Evolutionary conservation across 2,113 vertebrate genomes (phyloP).

Genomic region (Zeus faber): DNA sequence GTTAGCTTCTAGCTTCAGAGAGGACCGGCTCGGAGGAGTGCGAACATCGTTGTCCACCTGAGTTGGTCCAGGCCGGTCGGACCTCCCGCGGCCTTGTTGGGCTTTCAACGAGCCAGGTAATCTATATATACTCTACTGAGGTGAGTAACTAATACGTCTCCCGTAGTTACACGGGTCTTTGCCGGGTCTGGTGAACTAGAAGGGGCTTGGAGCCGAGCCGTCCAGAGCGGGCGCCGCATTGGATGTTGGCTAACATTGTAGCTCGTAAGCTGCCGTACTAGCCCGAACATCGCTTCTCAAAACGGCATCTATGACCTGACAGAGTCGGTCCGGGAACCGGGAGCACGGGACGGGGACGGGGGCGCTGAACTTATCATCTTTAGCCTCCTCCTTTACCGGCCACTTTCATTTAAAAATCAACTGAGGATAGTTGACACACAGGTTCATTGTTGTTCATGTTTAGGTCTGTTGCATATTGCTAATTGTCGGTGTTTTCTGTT

Average conservation of each 20-base stretch:
- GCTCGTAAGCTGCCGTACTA: too few species aligned
- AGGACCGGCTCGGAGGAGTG: slow-evolving; percentile 43
- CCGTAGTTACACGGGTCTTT: not conserved
- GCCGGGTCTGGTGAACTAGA: slow-evolving; percentile 4
- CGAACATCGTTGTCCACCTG: slow-evolving; percentile 23
- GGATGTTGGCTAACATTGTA: slow-evolving; percentile 30
- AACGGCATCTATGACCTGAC: too few species aligned
- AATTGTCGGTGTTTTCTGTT: too few species aligned
- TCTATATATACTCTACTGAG: not conserved
- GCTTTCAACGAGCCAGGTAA: slow-evolving; percentile 12
- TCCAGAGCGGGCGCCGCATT: slow-evolving; percentile 6
- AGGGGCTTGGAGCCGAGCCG: slow-evolving; percentile 6
- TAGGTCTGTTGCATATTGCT: too few species aligned
- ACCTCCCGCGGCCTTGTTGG: not conserved
- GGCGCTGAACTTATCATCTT: too few species aligned
- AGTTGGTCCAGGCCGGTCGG: not conserved
- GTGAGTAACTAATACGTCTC: slow-evolving; percentile 33
- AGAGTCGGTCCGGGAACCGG: too few species aligned
- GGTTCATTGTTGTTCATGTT: too few species aligned
- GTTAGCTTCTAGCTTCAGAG: slow-evolving; percentile 28
- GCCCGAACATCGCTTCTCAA: too few species aligned
- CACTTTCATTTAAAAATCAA: too few species aligned
- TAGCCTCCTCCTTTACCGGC: too few species aligned
- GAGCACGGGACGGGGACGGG: too few species aligned
- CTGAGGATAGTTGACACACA: too few species aligned